A percentile compares a stretch with the other conserved stretches of the same genome.
Evolutionary conservation across 2,797 vertebrate genomes (phyloP).

Genomic region (Neoniphon sammara): DNA sequence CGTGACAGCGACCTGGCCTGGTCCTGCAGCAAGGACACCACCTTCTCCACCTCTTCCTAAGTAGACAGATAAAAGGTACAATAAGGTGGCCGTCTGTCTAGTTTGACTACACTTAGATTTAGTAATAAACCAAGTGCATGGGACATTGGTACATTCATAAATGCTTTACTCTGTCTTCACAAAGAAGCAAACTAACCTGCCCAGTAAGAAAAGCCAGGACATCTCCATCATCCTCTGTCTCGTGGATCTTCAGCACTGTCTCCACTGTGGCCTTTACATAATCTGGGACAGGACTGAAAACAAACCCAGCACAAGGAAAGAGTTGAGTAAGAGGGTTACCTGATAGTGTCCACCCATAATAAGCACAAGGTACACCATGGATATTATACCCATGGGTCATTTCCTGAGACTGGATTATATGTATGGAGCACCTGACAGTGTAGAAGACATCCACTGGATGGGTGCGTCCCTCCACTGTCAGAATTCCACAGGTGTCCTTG

Average conservation of each 20-base stretch:
- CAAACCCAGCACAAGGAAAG: slow-evolving; percentile 7
- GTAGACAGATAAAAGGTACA: not conserved
- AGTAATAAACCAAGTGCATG: not conserved
- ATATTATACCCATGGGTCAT: not conserved
- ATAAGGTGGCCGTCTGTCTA: not conserved
- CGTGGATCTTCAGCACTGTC: slow-evolving; percentile 97
- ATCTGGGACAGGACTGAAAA: slow-evolving; percentile 93
- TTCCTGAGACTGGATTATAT: not conserved
- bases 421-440: slow-evolving; percentile 88
- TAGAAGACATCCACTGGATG: slow-evolving; percentile 98
- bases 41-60: slow-evolving; percentile 97
- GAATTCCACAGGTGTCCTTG: slow-evolving; percentile 95
- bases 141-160: not conserved
- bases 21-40: slow-evolving; percentile 93
- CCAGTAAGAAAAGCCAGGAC: slow-evolving; percentile 96
- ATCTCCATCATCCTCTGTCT: slow-evolving; percentile 95
- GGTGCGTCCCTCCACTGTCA: slow-evolving; percentile 94
- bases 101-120: not conserved
- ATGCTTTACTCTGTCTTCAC: not conserved
- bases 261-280: slow-evolving; percentile 98
- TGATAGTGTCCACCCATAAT: not conserved
- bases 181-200: slow-evolving; percentile 84
- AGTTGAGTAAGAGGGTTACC: not conserved
- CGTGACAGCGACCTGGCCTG: slow-evolving; percentile 92
- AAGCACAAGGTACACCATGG: not conserved